A percentile compares a stretch with the other conserved stretches of the same genome.
Conservation (phyloP, 2,113 vertebrate species). For the Sceloporus undulatus region DNA sequence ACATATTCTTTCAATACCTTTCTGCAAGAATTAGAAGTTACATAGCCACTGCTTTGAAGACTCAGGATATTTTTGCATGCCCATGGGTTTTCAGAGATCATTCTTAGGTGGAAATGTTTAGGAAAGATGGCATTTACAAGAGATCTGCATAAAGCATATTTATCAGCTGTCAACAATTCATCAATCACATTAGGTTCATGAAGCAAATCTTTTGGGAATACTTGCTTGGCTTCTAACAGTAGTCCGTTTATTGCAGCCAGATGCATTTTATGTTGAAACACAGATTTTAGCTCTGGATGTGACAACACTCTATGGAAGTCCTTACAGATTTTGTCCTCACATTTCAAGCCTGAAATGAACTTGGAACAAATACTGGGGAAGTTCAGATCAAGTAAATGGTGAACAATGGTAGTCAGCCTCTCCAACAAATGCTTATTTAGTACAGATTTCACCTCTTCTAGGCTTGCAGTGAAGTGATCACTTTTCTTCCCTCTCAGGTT, state of each 20-base stretch:
- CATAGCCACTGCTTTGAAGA: constrained; percentile 13
- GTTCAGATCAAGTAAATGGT: constrained; percentile 51
- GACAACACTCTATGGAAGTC: constrained; percentile 74
- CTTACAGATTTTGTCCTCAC: constrained; percentile 70
- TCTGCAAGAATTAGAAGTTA: constrained; percentile 62
- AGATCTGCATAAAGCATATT: constrained; percentile 64
- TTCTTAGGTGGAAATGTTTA: constrained; percentile 82
- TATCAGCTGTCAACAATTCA: constrained; percentile 66
- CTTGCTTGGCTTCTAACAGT: constrained; percentile 73
- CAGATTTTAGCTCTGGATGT: constrained; percentile 70
- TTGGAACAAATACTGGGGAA: constrained; percentile 75
- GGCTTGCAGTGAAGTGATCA: constrained; percentile 69
- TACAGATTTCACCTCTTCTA: constrained; percentile 73
- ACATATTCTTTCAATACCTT: constrained; percentile 74
- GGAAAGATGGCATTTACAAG: constrained; percentile 78
- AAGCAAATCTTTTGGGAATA: constrained; percentile 70
- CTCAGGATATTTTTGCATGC: constrained; percentile 76
- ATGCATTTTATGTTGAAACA: constrained; percentile 77
- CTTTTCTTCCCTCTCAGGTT: constrained; percentile 72
- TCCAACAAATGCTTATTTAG: constrained; percentile 76
- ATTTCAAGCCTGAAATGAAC: constrained; percentile 78
- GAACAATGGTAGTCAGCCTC: constrained; percentile 73
- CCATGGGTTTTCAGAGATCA: constrained; percentile 77
- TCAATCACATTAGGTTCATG: constrained; percentile 69
- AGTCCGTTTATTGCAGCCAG: constrained; percentile 77